These are phyloP conservation scores for Congeria kusceri DNA, from an alignment of 2,888 invertebrate genomes.

Conservation along the genomic window DNA sequence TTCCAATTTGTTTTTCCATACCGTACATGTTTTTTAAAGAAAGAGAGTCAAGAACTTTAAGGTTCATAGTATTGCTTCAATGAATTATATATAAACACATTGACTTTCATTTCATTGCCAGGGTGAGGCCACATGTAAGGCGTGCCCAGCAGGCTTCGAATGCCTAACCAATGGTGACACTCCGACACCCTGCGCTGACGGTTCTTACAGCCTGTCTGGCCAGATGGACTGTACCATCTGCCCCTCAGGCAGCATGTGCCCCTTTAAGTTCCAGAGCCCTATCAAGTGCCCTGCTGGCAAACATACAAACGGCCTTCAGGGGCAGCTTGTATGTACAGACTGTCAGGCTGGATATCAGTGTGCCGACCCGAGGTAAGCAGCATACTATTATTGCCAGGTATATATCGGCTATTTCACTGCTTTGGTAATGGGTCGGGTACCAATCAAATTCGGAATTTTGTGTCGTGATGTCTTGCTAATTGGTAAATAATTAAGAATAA, in stretches of 20 bases:
- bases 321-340: conserved; percentile 73
- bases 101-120: no score
- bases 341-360: conserved; percentile 79
- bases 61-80: no score
- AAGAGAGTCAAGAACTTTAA: no score
- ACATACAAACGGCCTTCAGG: conserved; percentile 70
- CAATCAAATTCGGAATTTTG: no score
- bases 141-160: conserved; percentile 76
- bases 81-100: no score
- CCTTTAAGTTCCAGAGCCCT: conserved; percentile 66
- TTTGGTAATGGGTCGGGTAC: no score
- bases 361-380: conserved; percentile 59
- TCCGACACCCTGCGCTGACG: conserved; percentile 69
- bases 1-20: no score
- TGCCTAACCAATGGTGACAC: conserved; percentile 67
- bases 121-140: conserved; percentile 61
- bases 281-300: conserved; percentile 76
- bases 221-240: conserved; percentile 75
- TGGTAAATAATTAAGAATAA: no score
- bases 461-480: no score
- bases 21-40: no score
- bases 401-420: no score
- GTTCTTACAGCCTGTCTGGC: conserved; percentile 77
- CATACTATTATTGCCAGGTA: no score
- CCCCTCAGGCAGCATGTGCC: conserved; percentile 77